These are phyloP conservation scores for Eupeodes corollae DNA, from an alignment of 1,140 invertebrate species.

Conservation along the genomic window DNA sequence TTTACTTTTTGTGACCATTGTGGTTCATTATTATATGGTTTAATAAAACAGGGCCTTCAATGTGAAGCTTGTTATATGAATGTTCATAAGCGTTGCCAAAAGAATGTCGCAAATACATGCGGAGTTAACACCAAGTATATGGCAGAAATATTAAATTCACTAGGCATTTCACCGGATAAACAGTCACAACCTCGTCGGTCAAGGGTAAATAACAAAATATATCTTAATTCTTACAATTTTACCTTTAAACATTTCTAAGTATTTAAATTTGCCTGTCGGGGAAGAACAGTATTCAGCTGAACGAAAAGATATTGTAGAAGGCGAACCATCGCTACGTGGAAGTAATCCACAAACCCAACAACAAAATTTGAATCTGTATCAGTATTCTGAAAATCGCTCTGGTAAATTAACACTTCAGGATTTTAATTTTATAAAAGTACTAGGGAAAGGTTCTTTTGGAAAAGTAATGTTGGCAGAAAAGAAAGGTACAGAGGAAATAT, in stretches of 20 bases:
- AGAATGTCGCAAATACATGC: slow-evolving; percentile 99
- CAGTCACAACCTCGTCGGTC: slow-evolving; percentile 53
- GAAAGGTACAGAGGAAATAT: slow-evolving; percentile 89
- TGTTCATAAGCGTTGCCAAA: slow-evolving; percentile 97
- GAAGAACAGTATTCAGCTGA: slow-evolving; percentile 38
- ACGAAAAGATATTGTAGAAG: slow-evolving; percentile 16
- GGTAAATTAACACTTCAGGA: slow-evolving; percentile 67
- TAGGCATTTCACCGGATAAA: slow-evolving; percentile 89
- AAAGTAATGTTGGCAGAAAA: slow-evolving; percentile 98
- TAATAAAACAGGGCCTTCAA: slow-evolving; percentile 92
- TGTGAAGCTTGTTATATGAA: slow-evolving; percentile 97
- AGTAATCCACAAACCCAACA: slow-evolving; percentile 20
- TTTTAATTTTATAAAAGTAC: slow-evolving; percentile 93
- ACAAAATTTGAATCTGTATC: slow-evolving; percentile 19
- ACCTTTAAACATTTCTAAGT: slow-evolving; percentile 18
- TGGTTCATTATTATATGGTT: slow-evolving; percentile 78
- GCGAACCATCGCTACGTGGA: slow-evolving; percentile 26
- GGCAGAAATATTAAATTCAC: slow-evolving; percentile 79
- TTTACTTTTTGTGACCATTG: slow-evolving; percentile 99
- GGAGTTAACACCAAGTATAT: slow-evolving; percentile 95
- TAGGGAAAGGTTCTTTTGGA: slow-evolving; percentile 98
- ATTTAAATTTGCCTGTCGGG: slow-evolving; percentile 40
- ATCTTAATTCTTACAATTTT: not conserved
- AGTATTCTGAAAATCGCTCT: slow-evolving; percentile 33
- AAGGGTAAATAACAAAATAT: slow-evolving; percentile 39